Percentiles rank a stretch among this genome's conserved stretches.
Evolutionary conservation across 2,888 invertebrate genomes (phyloP).

Genomic region (Microchrysa polita): DNA sequence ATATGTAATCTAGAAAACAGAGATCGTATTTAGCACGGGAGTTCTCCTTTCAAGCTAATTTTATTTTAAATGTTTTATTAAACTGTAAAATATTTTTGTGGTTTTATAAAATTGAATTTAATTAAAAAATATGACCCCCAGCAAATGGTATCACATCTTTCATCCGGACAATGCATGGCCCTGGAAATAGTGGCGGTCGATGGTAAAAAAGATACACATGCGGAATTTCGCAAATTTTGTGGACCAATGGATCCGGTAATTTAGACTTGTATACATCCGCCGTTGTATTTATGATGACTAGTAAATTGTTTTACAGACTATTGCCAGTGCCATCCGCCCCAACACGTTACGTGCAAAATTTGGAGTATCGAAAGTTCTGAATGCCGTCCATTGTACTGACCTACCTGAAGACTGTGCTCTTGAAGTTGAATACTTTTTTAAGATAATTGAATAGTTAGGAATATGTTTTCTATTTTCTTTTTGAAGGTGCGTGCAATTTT

Average conservation of each 20-base stretch:
- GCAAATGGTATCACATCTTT: conserved; percentile 85
- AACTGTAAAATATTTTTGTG: too few species aligned
- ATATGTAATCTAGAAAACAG: too few species aligned
- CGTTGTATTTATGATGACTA: conserved; percentile 29
- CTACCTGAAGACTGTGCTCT: conserved; percentile 85
- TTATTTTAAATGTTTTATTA: too few species aligned
- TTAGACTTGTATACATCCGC: conserved; percentile 8
- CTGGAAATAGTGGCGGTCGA: conserved; percentile 81
- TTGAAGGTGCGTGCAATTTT: too few species aligned
- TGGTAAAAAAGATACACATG: conserved; percentile 69
- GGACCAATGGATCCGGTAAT: conserved; percentile 91
- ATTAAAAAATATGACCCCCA: too few species aligned
- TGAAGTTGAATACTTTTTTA: conserved; percentile 85
- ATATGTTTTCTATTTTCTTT: too few species aligned
- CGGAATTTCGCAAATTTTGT: conserved; percentile 82
- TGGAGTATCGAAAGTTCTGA: conserved; percentile 83
- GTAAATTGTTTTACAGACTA: conserved; percentile 70
- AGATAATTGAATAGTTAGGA: conserved; percentile 69
- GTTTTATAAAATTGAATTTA: too few species aligned
- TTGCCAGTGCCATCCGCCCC: conserved; percentile 85
- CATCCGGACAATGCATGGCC: conserved; percentile 86
- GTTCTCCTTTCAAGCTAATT: too few species aligned
- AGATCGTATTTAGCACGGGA: too few species aligned
- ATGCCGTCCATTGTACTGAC: conserved; percentile 95
- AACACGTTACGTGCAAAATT: conserved; percentile 84